phyloP scores from a whole-genome alignment of 2,113 vertebrate species.

The Ptilorrhoa leucosticta region DNA sequence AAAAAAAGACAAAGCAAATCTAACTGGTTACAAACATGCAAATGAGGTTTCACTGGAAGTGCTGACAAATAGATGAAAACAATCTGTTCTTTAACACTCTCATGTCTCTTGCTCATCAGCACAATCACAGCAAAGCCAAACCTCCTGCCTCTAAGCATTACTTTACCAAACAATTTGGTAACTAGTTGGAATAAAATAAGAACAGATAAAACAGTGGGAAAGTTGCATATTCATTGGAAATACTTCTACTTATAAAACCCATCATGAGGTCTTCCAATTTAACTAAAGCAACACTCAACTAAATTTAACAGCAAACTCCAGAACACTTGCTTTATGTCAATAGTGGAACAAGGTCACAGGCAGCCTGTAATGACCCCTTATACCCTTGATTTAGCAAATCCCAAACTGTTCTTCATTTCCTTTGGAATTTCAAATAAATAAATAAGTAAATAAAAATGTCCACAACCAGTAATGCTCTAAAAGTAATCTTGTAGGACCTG shows the following conservation, averaged over 20 bases:
- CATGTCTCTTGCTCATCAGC: background rate
- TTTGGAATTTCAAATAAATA: background rate
- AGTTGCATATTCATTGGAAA: background rate
- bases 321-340: constrained; percentile 1
- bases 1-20: background rate
- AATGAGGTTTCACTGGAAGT: background rate
- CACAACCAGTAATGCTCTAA: background rate
- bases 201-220: background rate
- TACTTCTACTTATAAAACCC: background rate
- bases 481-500: background rate
- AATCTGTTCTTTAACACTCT: background rate
- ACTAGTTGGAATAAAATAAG: background rate
- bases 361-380: background rate
- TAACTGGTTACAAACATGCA: background rate
- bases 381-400: background rate
- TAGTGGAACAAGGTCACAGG: constrained; percentile 1
- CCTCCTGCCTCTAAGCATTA: background rate
- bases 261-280: background rate
- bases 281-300: constrained; percentile 10
- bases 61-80: background rate
- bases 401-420: background rate
- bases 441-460: background rate
- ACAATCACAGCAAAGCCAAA: background rate
- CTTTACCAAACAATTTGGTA: background rate
- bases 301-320: constrained; percentile 2